Evolutionary conservation across 2,797 vertebrate genomes (phyloP).

Genomic region (Parauchenoglanis punctatus): DNA sequence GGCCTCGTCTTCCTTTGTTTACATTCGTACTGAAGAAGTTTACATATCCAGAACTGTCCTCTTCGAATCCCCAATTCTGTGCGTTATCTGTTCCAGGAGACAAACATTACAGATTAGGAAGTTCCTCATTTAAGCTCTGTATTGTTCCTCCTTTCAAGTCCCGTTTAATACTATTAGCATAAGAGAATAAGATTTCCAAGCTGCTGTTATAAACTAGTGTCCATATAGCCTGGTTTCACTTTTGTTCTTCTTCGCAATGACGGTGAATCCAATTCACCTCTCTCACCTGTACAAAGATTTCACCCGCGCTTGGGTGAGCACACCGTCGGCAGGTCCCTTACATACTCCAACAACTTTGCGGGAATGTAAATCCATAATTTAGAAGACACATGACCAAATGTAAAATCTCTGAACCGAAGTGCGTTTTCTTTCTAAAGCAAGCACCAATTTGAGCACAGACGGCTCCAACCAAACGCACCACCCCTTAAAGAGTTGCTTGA

Average conservation of each 20-base stretch:
- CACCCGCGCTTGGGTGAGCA: not conserved
- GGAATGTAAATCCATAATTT: not conserved
- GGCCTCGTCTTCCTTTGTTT: conserved; percentile 55
- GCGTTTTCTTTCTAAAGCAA: not conserved
- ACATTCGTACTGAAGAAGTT: conserved; percentile 45
- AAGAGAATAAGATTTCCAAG: not conserved
- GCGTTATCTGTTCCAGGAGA: not conserved
- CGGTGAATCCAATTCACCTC: not conserved
- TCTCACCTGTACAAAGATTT: not conserved
- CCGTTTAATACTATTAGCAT: not conserved
- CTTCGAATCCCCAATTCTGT: conserved; percentile 11
- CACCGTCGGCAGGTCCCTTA: not conserved
- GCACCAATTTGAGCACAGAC: not conserved
- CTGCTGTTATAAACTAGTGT: not conserved
- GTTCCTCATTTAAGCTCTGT: not conserved
- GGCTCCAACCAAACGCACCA: not conserved
- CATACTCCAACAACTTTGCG: not conserved
- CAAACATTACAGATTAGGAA: not conserved
- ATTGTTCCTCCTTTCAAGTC: not conserved
- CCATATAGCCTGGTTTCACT: not conserved
- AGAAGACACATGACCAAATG: not conserved
- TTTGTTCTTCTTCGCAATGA: not conserved
- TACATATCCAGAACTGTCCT: conserved; percentile 6
- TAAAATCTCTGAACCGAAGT: not conserved
- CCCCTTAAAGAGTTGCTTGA: conserved; percentile 27